Base-by-base conservation (phyloP, 30 jellyfish, hydroid and myxozoan species). In the Aurelia sp. region DNA sequence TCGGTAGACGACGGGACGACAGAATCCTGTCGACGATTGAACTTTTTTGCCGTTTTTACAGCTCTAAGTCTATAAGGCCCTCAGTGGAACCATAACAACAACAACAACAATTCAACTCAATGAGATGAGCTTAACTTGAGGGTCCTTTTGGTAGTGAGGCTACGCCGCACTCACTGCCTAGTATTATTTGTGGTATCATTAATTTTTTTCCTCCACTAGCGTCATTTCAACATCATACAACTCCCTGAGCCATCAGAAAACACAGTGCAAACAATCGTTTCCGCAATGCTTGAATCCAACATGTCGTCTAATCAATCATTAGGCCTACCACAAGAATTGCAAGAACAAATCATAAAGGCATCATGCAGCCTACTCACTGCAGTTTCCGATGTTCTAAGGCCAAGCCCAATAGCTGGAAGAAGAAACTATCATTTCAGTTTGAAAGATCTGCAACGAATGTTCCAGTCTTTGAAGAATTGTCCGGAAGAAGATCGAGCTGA, bases 401-500 rank as follows among this genome's bases (percentile, higher is more conserved):
- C 83, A 24, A 60, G 88, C 59, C 82, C 96, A 7, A 59, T 79
- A 1, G 60, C 88, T 10, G 90, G 91, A 10, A 80, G 90, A 18
- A 63, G 81, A 21, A 79, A 78, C 63, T 91, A 91, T 50, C 83
- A 73, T 16, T 91, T 91, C 77, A 76, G 87, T 64, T 44, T 91
- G 90, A 81, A 75, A 38, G 98, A 91, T 66, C 74, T 91, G 58
- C 68, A 74, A 31, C 62, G 96, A 72, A 71, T 91, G 30, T 91
- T 91, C 57, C 96, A 91, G 90, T 66, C 91, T 6, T 40, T 91
- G 73, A 83, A 79, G 55, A 75, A 72, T 48, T 91, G 97, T 70
- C 97, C 97, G 30, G 97, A 91, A 70, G 97, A 91, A 70, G 24
- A 61, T n/a, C 81, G 96, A 5, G 93, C 87, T 5, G 97, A 91